phyloP scores from a whole-genome alignment of 2,113 vertebrate genomes.

The Corythornis cristatus region DNA sequence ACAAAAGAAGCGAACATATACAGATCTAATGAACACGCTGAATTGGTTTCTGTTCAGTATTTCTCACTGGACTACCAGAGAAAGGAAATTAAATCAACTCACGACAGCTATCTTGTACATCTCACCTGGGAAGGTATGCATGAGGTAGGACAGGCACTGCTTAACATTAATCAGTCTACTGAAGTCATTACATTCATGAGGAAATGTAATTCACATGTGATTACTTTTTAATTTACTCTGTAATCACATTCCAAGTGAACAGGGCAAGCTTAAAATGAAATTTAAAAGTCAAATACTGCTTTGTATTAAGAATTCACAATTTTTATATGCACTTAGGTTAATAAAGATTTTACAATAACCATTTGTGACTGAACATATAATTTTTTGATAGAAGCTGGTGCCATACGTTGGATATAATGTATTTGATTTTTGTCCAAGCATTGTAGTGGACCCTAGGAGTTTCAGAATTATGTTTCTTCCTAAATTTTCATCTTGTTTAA shows the following conservation, averaged over 20 bases:
- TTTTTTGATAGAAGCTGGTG: slow-evolving; percentile 74
- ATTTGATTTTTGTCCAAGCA: slow-evolving; percentile 68
- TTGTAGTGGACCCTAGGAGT: slow-evolving; percentile 37
- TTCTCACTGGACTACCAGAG: slow-evolving; percentile 72
- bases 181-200: slow-evolving; percentile 90
- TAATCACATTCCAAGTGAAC: slow-evolving; percentile 91
- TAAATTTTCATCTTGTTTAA: slow-evolving; percentile 58
- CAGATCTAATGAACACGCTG: slow-evolving; percentile 73
- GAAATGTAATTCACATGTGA: slow-evolving; percentile 88
- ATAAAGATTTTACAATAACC: slow-evolving; percentile 86
- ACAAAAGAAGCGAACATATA: slow-evolving; percentile 73
- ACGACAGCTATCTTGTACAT: slow-evolving; percentile 79
- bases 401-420: slow-evolving; percentile 52
- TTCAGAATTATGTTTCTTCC: slow-evolving; percentile 43
- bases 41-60: slow-evolving; percentile 76
- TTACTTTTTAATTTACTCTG: slow-evolving; percentile 91
- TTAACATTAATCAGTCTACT: slow-evolving; percentile 88
- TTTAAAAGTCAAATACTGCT: slow-evolving; percentile 93
- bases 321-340: slow-evolving; percentile 84
- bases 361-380: slow-evolving; percentile 79
- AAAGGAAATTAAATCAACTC: slow-evolving; percentile 89
- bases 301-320: slow-evolving; percentile 85
- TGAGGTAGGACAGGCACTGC: slow-evolving; percentile 79
- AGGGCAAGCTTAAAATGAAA: slow-evolving; percentile 88
- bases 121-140: slow-evolving; percentile 82